A percentile compares a stretch with the other conserved stretches of the same genome.
phyloP scores from a whole-genome alignment of 2,113 vertebrate species.

The Oreochromis spilurus region DNA sequence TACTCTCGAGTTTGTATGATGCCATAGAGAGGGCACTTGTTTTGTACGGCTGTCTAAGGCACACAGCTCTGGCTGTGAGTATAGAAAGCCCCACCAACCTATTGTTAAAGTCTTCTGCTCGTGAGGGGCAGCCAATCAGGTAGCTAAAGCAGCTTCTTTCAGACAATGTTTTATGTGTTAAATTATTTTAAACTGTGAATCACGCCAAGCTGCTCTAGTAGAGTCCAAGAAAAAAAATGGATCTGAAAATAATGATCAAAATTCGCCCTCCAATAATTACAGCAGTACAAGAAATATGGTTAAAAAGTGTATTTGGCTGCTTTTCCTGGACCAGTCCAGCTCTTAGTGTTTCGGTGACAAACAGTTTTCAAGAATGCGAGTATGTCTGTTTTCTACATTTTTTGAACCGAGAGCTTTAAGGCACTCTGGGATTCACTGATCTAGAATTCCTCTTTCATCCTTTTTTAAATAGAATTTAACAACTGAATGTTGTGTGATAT shows the following conservation, averaged over 20 bases:
- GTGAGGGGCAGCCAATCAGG: background rate
- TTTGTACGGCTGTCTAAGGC: background rate
- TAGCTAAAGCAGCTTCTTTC: background rate
- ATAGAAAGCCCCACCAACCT: background rate
- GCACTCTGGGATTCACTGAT: background rate
- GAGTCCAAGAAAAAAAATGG: background rate
- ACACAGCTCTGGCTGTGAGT: background rate
- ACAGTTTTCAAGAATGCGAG: background rate
- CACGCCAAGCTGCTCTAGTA: background rate
- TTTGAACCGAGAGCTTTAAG: background rate
- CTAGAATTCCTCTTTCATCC: background rate
- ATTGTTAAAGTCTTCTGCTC: background rate
- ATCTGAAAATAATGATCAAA: background rate
- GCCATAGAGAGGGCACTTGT: background rate
- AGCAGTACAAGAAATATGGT: background rate
- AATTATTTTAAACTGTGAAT: background rate
- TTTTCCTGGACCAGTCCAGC: background rate
- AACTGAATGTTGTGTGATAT: background rate
- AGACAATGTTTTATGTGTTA: background rate
- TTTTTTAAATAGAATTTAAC: background rate
- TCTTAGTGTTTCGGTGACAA: background rate
- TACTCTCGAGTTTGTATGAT: background rate
- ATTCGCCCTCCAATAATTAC: background rate
- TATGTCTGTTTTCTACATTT: background rate
- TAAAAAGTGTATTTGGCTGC: background rate